These are phyloP conservation scores for Keiferia lycopersicella DNA, from an alignment of 2,888 invertebrate genomes.

Conservation along the genomic window DNA sequence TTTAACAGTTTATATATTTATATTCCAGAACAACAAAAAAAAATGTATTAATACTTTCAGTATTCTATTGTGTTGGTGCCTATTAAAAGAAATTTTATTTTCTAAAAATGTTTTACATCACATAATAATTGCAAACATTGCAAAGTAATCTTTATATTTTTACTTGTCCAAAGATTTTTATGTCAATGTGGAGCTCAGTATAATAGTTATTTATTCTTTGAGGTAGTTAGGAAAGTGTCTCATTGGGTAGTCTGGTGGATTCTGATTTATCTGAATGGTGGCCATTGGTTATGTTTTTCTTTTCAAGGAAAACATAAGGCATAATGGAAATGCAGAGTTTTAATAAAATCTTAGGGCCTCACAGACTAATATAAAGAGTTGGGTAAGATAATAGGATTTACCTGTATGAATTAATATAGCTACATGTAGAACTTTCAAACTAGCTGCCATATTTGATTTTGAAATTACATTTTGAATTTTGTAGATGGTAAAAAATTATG, in stretches of 20 bases:
- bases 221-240: background rate
- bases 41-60: constrained; percentile 27
- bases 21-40: constrained; percentile 29
- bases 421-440: constrained; percentile 23
- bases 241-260: background rate
- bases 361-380: background rate
- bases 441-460: constrained; percentile 71
- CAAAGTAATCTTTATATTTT: constrained; percentile 20
- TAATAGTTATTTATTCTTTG: constrained; percentile 10
- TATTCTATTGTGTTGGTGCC: constrained; percentile 23
- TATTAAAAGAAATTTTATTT: constrained; percentile 9
- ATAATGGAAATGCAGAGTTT: too few species aligned
- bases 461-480: constrained; percentile 46
- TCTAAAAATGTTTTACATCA: background rate
- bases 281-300: constrained; percentile 33
- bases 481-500: constrained; percentile 45
- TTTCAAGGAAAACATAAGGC: constrained; percentile 11
- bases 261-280: too few species aligned
- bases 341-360: too few species aligned
- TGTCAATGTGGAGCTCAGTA: constrained; percentile 23
- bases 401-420: background rate
- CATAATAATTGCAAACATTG: background rate
- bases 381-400: background rate
- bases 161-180: constrained; percentile 30
- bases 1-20: constrained; percentile 38